Base-by-base conservation (phyloP, 1,140 invertebrate species). In the Pinna nobilis region DNA sequence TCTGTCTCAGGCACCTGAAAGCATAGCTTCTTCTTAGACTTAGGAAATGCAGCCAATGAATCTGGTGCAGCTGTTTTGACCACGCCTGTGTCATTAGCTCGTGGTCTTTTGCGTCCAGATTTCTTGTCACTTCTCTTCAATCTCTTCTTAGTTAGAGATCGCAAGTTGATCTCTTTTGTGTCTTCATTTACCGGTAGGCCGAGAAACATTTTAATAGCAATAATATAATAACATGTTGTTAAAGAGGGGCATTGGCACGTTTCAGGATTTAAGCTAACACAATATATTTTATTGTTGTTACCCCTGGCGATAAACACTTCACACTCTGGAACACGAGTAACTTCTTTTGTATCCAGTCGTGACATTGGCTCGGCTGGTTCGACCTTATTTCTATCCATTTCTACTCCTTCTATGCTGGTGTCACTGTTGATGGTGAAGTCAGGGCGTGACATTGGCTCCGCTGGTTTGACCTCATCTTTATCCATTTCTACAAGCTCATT, bases 71-170 rank as follows among this genome's bases (percentile, higher is more conserved):
- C 47, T 32, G 37, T 2, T 28, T 55, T 41, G 23, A 41, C 37
- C 15, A 37, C 25, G 7, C 51, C 64, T 6, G 28, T 55, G 41
- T 72, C 32, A 55, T 55, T 32, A 37, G 53, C n/a, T 28, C 51
- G 20, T 13, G 32, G 13, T 68, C 57, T n/a, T n/a, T n/a, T n/a
- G n/a, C n/a, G n/a, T n/a, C n/a, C n/a, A n/a, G n/a, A n/a, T n/a
- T n/a, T n/a, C 33, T 55, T 55, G 15, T 51, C 39, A 7, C 44
- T 51, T 41, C 51, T 47, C 33, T 44, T 53, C 30, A 63, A 63
- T 49, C 63, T 50, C 30, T 39, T 65, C 32, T 53, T 47, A 23
- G 33, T 55, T 33, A 66, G 28, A 51, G 28, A 44, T 53, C 61
- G 57, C n/a, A 51, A 33, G 47, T 51, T 57, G n/a, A 59, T 51